Evolutionary conservation across 2,888 invertebrate genomes (phyloP).

Genomic region (Dryococelus australis): DNA sequence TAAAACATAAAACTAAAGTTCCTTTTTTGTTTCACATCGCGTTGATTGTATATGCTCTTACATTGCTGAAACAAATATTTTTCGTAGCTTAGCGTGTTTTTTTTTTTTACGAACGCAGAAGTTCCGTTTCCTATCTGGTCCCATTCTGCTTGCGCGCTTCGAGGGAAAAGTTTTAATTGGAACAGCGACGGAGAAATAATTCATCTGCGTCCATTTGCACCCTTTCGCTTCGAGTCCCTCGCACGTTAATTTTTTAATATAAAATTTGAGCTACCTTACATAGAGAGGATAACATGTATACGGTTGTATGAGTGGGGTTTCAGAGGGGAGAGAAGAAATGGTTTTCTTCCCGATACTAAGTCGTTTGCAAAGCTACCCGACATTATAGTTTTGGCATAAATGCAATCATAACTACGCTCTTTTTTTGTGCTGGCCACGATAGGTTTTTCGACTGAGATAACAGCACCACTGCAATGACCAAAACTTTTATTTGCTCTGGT

Average conservation of each 20-base stretch:
- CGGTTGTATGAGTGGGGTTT: neutral
- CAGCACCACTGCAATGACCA: neutral
- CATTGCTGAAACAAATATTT: neutral
- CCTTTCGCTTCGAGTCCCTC: neutral
- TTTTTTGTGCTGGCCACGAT: neutral
- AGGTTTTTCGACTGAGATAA: neutral
- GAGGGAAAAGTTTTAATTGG: slow-evolving; percentile 3
- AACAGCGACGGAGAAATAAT: neutral
- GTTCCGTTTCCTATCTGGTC: slow-evolving; percentile 1
- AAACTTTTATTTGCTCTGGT: neutral
- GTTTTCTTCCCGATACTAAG: neutral
- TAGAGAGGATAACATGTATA: neutral
- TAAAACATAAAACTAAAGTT: too few relatives aligned
- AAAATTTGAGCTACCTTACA: neutral
- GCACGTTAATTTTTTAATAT: neutral
- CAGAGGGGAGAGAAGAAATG: neutral
- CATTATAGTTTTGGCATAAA: neutral
- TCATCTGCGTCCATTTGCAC: slow-evolving; percentile 16
- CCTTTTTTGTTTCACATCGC: neutral
- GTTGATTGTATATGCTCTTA: neutral
- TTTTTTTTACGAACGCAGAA: neutral
- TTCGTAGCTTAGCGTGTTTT: neutral
- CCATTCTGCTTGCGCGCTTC: neutral
- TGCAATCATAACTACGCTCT: neutral
- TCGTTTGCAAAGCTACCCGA: neutral